phyloP scores from a whole-genome alignment of 2,888 invertebrate species.

The Odiellus spinosus region DNA sequence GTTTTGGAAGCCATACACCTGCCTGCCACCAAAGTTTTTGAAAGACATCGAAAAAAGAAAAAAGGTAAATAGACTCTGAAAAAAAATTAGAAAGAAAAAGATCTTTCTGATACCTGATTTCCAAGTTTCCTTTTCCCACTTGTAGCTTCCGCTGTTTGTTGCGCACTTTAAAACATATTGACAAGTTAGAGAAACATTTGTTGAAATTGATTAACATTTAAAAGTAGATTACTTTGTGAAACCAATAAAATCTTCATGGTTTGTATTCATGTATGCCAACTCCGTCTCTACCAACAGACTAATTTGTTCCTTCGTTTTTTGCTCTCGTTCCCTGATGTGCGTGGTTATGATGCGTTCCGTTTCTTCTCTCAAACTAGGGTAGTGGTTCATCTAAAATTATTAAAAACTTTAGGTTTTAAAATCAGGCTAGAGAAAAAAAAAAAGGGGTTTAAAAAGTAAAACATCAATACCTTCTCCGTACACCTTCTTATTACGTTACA shows the following conservation, averaged over 20 bases:
- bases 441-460: too few species aligned
- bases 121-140: conserved; percentile 74
- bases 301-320: conserved; percentile 88
- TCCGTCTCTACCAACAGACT: conserved; percentile 64
- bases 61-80: not conserved
- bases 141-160: conserved; percentile 72
- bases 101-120: conserved; percentile 41
- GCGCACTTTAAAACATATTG: conserved; percentile 50
- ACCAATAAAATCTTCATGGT: conserved; percentile 96
- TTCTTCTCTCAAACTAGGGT: conserved; percentile 92
- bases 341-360: conserved; percentile 92
- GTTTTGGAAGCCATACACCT: too few species aligned
- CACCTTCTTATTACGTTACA: conserved; percentile 88
- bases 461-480: conserved; percentile 82
- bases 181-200: not conserved
- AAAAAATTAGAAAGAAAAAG: not conserved
- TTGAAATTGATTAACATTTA: not conserved
- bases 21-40: too few species aligned
- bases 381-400: conserved; percentile 67
- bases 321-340: conserved; percentile 82
- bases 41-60: too few species aligned
- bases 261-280: conserved; percentile 95
- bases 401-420: conserved; percentile 1
- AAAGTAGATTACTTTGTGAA: conserved; percentile 88
- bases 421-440: not conserved